phyloP scores from a whole-genome alignment of 35 echinoderm and acorn worm genomes.

The Strongylocentrotus purpuratus region DNA sequence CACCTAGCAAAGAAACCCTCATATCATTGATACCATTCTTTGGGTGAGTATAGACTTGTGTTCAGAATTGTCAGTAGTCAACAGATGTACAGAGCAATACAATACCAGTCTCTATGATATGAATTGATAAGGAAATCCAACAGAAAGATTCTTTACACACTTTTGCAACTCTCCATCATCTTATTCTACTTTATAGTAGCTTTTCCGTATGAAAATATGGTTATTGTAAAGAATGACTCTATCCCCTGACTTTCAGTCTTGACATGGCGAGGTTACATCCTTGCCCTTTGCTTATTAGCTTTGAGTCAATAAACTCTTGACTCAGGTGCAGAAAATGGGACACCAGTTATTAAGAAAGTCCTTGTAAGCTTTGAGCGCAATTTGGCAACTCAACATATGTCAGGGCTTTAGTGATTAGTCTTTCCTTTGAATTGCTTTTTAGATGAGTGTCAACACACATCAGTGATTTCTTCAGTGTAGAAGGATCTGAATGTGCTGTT shows the following conservation, averaged over 20 bases:
- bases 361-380: too few relatives aligned
- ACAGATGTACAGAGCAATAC: not conserved
- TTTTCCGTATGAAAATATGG: not conserved
- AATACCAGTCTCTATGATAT: not conserved
- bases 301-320: too few relatives aligned
- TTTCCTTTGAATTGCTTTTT: not conserved
- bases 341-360: too few relatives aligned
- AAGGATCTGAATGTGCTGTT: not conserved
- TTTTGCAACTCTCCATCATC: not conserved
- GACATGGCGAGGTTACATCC: too few relatives aligned
- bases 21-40: conserved; percentile 87
- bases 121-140: not conserved
- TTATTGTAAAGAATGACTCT: too few relatives aligned
- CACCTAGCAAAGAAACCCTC: conserved; percentile 82
- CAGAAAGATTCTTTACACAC: not conserved
- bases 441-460: not conserved
- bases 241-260: too few relatives aligned
- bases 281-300: too few relatives aligned
- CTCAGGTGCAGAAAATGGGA: too few relatives aligned
- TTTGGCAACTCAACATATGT: too few relatives aligned
- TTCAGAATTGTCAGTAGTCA: not conserved
- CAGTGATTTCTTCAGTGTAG: not conserved
- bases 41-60: conserved; percentile 65
- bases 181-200: not conserved
- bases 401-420: too few relatives aligned